A percentile compares a stretch with the other conserved stretches of the same genome.
phyloP scores from a whole-genome alignment of 2,113 vertebrate genomes.

The Saccopteryx leptura region DNA sequence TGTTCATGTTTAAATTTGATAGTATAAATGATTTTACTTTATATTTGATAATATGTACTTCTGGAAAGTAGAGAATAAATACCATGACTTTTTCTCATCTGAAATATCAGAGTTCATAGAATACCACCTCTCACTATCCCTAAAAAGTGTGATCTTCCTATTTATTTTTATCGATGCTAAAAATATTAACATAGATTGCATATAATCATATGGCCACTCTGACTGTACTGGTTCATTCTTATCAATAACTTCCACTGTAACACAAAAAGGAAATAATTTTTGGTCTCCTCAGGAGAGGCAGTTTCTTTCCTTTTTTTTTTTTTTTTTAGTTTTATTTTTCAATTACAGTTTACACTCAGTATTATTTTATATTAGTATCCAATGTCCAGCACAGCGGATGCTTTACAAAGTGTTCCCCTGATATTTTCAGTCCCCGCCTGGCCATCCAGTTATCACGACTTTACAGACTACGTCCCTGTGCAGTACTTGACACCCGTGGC shows the following conservation, averaged over 20 bases:
- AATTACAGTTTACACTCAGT: background rate
- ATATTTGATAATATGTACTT: background rate
- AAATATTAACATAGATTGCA: background rate
- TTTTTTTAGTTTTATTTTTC: background rate
- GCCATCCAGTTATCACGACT: background rate
- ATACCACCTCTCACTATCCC: background rate
- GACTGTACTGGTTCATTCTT: background rate
- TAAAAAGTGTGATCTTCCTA: background rate
- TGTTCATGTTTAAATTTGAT: background rate
- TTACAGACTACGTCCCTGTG: background rate
- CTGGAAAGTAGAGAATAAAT: constrained; percentile 56
- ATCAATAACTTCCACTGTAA: background rate
- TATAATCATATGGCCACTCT: background rate
- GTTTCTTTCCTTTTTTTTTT: background rate
- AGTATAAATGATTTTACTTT: background rate
- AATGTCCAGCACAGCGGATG: background rate
- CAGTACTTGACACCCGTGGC: background rate
- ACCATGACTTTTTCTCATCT: constrained; percentile 18
- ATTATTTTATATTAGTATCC: background rate
- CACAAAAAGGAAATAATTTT: background rate
- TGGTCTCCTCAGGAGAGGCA: background rate
- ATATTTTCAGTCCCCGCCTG: background rate
- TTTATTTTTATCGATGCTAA: background rate
- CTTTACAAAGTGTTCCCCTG: background rate
- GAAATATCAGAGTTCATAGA: constrained; percentile 27